Evolutionary conservation across 2,797 vertebrate genomes (phyloP).

Genomic region (Epinephelus malabaricus): DNA sequence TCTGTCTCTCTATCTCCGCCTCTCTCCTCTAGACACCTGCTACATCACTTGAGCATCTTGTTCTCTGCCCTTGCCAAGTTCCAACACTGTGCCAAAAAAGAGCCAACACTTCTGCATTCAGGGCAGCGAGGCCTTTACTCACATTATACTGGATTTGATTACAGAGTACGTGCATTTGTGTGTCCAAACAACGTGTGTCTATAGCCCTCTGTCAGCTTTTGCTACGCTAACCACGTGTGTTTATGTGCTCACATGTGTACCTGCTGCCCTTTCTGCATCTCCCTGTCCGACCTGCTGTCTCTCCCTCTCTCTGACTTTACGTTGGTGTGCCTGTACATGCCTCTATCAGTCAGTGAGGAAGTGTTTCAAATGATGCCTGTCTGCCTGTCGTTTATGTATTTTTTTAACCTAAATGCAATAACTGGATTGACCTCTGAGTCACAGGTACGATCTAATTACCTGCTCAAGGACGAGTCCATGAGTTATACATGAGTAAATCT

Average conservation of each 20-base stretch:
- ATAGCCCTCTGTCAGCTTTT: slow-evolving; percentile 22
- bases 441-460: slow-evolving; percentile 80
- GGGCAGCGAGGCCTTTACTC: slow-evolving; percentile 61
- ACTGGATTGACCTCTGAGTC: slow-evolving; percentile 80
- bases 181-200: slow-evolving; percentile 39
- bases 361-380: slow-evolving; percentile 45
- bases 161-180: slow-evolving; percentile 58
- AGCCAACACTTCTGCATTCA: slow-evolving; percentile 68
- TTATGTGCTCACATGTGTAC: slow-evolving; percentile 55
- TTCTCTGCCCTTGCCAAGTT: slow-evolving; percentile 74
- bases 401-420: slow-evolving; percentile 72
- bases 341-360: slow-evolving; percentile 20
- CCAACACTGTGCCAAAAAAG: slow-evolving; percentile 66
- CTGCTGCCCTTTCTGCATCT: slow-evolving; percentile 25
- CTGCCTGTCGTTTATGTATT: slow-evolving; percentile 32
- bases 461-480: slow-evolving; percentile 80
- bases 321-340: slow-evolving; percentile 41
- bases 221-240: slow-evolving; percentile 46
- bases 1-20: neutral
- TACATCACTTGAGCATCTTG: slow-evolving; percentile 62
- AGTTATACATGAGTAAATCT: slow-evolving; percentile 77
- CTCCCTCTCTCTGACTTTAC: slow-evolving; percentile 45
- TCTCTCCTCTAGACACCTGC: slow-evolving; percentile 49
- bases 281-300: slow-evolving; percentile 52
- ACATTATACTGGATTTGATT: slow-evolving; percentile 74